Evolutionary conservation across 2,113 vertebrate species (phyloP).

Genomic region (Marmota flaviventris): DNA sequence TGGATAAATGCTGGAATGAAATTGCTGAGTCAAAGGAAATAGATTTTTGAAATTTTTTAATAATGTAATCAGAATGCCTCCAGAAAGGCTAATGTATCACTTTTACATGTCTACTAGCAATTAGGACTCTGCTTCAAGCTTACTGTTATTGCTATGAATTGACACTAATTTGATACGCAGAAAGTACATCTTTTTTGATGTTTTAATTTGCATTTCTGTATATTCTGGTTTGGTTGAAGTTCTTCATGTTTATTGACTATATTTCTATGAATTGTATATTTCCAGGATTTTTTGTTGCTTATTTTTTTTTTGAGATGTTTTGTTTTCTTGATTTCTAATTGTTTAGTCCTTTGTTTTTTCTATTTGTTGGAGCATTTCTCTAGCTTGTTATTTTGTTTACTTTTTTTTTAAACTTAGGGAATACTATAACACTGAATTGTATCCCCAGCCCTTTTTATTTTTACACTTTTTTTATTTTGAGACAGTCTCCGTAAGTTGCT

Average conservation of each 20-base stretch:
- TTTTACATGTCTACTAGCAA: background rate
- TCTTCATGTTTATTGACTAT: background rate
- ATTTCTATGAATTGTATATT: background rate
- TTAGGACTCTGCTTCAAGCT: background rate
- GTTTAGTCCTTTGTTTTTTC: background rate
- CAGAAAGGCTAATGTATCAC: background rate
- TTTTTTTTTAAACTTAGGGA: background rate
- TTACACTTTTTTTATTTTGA: no score
- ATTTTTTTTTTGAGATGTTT: background rate
- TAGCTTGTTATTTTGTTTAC: background rate
- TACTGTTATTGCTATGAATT: background rate
- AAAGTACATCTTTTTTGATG: background rate
- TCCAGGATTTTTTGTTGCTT: background rate
- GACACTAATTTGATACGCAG: background rate
- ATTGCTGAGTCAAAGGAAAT: slow-evolving; percentile 50
- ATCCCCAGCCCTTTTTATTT: no score
- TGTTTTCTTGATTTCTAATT: background rate
- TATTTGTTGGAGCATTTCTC: background rate
- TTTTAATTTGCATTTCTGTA: slow-evolving; percentile 11
- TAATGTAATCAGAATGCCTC: background rate
- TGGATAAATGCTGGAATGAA: slow-evolving; percentile 14
- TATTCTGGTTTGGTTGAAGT: background rate
- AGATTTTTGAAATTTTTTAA: slow-evolving; percentile 45
- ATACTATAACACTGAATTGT: no score
- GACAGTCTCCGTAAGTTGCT: no score